Base-by-base conservation (phyloP, 2,113 vertebrate species). In the Dermatemys mawii region DNA sequence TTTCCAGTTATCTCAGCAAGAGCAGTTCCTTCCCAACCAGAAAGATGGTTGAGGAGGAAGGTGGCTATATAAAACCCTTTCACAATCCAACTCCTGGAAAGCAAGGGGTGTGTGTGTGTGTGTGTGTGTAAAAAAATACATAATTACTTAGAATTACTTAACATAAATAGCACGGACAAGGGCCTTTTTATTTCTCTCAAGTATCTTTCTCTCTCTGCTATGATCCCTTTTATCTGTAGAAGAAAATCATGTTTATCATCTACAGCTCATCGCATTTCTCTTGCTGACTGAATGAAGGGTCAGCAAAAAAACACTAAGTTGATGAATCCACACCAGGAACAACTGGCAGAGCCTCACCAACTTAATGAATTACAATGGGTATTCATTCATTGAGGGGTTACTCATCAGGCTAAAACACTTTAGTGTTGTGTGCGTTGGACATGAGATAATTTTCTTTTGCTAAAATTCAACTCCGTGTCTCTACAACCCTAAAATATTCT, bases 231-330 rank as follows among this genome's bases (percentile, higher is more conserved):
- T 87, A 94, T 93, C 79, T 96, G 76, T 84, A 89, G 75, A 95
- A 53, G 17, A 86, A 90, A 97, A 89, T 38, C 41, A 78, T 70
- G 90, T 88, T 92, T 93, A 97, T 97, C 93, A 97, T 83, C 94
- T 2, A 93, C 60, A 89, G 88, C 78, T 96, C 93, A 82, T 54
- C 50, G 38, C 75, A 94, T 76, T 93, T 87, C 38, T 97, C 91
- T 96, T 93, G 81, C 76, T 95, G 95, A 96, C 96, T 97, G 94
- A 94, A 95, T 88, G 93, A 97, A 86, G 89, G 96, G 92, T 94
- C 92, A 97, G 93, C 94, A 97, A 92, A 94, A 97, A 97, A 93
- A 75, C n/a, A 41, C 17, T 38, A 88, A 92, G 88, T 73, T 90
- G 95, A 97, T 97, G 96, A 97, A 94, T 96, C 95, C 93, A 90